Conservation (phyloP, 2,113 vertebrate genomes). For the Leptosomus discolor region DNA sequence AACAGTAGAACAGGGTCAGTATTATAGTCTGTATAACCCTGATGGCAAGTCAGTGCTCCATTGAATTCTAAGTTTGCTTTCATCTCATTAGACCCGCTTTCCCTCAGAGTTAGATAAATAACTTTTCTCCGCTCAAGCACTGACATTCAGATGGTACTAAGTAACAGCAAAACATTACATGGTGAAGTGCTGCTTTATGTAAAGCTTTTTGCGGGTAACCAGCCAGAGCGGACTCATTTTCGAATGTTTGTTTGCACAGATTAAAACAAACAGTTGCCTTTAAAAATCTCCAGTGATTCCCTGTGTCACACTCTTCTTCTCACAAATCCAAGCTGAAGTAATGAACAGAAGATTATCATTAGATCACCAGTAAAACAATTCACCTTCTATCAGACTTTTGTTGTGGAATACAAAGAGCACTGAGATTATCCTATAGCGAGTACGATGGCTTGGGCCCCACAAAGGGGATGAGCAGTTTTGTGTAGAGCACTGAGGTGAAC, state of each 20-base stretch:
- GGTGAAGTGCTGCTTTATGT: not conserved
- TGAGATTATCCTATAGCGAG: not conserved
- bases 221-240: not conserved
- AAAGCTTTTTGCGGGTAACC: not conserved
- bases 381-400: not conserved
- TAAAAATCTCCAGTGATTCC: not conserved
- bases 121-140: not conserved
- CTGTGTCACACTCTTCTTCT: not conserved
- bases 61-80: not conserved
- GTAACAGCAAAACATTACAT: not conserved
- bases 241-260: not conserved
- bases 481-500: not conserved
- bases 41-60: not conserved
- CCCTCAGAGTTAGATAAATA: not conserved
- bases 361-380: not conserved
- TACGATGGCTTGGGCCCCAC: fast-evolving
- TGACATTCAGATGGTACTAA: not conserved
- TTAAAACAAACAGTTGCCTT: not conserved
- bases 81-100: not conserved
- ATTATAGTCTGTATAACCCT: not conserved
- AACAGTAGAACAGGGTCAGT: not conserved
- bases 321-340: not conserved
- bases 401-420: not conserved
- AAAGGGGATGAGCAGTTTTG: not conserved
- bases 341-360: not conserved